Evolutionary conservation across 2,113 vertebrate genomes (phyloP).

Genomic region (Halichoerus grypus): DNA sequence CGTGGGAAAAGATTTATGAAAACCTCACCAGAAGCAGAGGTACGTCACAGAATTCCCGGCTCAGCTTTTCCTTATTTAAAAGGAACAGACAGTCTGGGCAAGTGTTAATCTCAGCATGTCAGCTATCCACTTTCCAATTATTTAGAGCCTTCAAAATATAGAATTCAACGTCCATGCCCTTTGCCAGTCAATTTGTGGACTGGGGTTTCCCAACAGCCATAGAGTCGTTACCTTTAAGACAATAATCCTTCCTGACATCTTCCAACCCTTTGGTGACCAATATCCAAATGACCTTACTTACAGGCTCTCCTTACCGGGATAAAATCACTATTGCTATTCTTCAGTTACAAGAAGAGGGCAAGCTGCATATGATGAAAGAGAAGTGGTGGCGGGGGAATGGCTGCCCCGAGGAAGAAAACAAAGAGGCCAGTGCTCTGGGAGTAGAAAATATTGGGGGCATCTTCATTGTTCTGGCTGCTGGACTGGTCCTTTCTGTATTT

Average conservation of each 20-base stretch:
- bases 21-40: background rate
- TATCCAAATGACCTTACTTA: slow-evolving; percentile 16
- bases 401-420: slow-evolving; percentile 97
- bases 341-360: slow-evolving; percentile 98
- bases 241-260: background rate
- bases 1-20: background rate
- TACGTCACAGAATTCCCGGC: background rate
- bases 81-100: background rate
- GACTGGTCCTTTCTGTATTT: slow-evolving; percentile 98
- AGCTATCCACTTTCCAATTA: background rate
- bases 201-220: background rate
- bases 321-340: slow-evolving; percentile 98
- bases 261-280: background rate
- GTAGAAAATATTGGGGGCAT: slow-evolving; percentile 99
- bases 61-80: background rate
- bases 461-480: slow-evolving; percentile 97
- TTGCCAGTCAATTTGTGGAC: background rate
- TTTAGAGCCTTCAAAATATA: background rate
- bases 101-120: background rate
- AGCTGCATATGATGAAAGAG: slow-evolving; percentile 99
- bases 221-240: background rate
- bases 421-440: slow-evolving; percentile 96
- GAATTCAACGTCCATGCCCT: background rate
- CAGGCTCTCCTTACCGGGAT: slow-evolving; percentile 97
- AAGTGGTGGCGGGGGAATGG: slow-evolving; percentile 99